Evolutionary conservation across 2,888 invertebrate species (phyloP).

Genomic region (Leptopilina syphax): DNA sequence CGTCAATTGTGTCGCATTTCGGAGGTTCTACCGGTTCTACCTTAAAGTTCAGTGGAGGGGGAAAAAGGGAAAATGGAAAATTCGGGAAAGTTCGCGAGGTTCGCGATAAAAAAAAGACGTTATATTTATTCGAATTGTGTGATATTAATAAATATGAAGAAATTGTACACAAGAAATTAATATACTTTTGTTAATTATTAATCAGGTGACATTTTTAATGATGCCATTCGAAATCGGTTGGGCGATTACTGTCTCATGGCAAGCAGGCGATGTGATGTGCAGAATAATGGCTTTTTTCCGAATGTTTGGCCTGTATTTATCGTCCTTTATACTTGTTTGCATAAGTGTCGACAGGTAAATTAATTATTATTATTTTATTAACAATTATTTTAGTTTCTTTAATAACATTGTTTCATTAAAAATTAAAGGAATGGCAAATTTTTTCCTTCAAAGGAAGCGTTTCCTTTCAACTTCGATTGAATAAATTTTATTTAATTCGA

Average conservation of each 20-base stretch:
- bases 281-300: slow-evolving; percentile 92
- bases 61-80: too few relatives aligned
- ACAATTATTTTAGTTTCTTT: slow-evolving; percentile 17
- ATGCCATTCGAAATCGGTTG: slow-evolving; percentile 95
- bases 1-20: too few relatives aligned
- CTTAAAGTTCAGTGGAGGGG: too few relatives aligned
- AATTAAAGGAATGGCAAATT: too few relatives aligned
- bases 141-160: too few relatives aligned
- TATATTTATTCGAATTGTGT: too few relatives aligned
- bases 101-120: too few relatives aligned
- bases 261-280: slow-evolving; percentile 90
- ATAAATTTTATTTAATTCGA: too few relatives aligned
- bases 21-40: too few relatives aligned
- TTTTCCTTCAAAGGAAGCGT: too few relatives aligned
- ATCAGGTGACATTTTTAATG: slow-evolving; percentile 89
- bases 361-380: background rate
- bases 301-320: slow-evolving; percentile 91
- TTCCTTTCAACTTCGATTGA: too few relatives aligned
- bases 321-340: slow-evolving; percentile 92
- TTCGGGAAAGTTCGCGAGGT: too few relatives aligned
- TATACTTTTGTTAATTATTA: background rate
- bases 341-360: slow-evolving; percentile 92
- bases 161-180: background rate
- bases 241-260: slow-evolving; percentile 92
- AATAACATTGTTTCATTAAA: background rate